A percentile compares a stretch with the other conserved stretches of the same genome.
Evolutionary conservation across 2,113 vertebrate genomes (phyloP).

Genomic region (Donacobius atricapilla): DNA sequence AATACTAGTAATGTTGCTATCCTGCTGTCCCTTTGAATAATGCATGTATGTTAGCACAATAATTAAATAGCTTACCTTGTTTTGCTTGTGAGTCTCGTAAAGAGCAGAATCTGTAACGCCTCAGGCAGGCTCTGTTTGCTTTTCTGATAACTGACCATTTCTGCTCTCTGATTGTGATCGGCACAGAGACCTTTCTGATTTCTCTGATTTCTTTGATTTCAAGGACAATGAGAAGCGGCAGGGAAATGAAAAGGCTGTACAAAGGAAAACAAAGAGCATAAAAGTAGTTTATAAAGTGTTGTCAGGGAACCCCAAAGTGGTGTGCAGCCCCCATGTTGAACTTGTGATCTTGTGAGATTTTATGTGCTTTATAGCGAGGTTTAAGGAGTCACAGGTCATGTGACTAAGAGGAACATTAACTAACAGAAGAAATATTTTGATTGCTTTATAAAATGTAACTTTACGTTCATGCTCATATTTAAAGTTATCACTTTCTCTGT

Average conservation of each 20-base stretch:
- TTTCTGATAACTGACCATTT: background rate
- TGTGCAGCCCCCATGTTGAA: background rate
- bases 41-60: background rate
- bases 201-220: background rate
- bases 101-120: background rate
- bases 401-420: background rate
- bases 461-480: background rate
- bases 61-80: background rate
- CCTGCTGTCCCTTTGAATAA: background rate
- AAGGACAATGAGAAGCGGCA: background rate
- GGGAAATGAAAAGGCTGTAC: background rate
- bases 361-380: background rate
- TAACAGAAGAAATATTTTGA: background rate
- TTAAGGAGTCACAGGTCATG: background rate
- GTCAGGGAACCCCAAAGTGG: background rate
- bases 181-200: background rate
- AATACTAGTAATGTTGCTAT: background rate
- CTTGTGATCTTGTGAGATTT: background rate
- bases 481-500: background rate
- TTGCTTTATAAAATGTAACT: background rate
- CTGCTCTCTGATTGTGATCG: background rate
- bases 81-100: background rate
- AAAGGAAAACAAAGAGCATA: background rate
- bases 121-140: background rate
- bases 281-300: background rate